Evolutionary conservation across 2,113 vertebrate species (phyloP).

Genomic region (Petroica traversi): DNA sequence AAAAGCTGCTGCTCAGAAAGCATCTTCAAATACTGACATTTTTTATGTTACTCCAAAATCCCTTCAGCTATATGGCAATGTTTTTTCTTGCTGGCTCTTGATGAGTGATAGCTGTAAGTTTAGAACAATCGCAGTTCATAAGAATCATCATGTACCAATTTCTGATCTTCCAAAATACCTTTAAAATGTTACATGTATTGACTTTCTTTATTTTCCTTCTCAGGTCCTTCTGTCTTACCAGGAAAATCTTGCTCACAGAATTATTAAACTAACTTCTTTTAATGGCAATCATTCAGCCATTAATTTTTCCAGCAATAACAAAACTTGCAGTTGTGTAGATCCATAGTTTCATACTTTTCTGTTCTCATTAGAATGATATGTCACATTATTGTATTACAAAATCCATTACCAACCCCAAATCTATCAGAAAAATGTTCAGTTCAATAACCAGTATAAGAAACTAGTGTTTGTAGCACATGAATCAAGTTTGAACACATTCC

Average conservation of each 20-base stretch:
- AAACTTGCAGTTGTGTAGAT: background rate
- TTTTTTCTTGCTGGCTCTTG: background rate
- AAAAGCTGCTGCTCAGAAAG: background rate
- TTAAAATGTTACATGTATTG: slow-evolving; percentile 10
- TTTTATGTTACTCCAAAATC: background rate
- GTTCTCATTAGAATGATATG: background rate
- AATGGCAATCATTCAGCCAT: background rate
- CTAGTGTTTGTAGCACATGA: background rate
- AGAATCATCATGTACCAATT: background rate
- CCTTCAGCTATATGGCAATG: background rate
- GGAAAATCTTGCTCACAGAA: background rate
- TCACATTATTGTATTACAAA: background rate
- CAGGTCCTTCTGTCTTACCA: background rate
- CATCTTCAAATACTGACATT: background rate
- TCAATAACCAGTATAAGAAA: background rate
- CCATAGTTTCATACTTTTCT: background rate
- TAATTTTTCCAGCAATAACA: background rate
- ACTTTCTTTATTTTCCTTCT: background rate
- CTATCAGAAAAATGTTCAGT: background rate
- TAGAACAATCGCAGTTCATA: background rate
- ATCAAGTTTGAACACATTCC: background rate
- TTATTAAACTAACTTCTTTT: background rate
- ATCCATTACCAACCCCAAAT: background rate
- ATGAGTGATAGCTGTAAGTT: background rate
- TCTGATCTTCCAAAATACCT: background rate